Evolutionary conservation across 1,140 invertebrate species (phyloP).

Genomic region (Trinorchestia longiramus): DNA sequence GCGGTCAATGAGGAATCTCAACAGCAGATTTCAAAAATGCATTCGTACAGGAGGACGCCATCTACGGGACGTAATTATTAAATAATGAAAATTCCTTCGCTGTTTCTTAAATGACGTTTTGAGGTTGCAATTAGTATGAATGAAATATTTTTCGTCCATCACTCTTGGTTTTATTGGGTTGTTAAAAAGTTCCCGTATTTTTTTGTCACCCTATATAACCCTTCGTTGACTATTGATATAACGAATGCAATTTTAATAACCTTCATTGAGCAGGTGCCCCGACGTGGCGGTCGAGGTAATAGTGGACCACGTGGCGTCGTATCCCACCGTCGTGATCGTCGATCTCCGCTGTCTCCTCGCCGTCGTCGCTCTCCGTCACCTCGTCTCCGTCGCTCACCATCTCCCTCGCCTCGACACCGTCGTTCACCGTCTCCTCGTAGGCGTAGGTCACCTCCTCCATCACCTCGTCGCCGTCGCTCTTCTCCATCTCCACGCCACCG

Average conservation of each 20-base stretch:
- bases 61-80: too few species aligned
- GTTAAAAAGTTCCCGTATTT: too few species aligned
- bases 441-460: background rate
- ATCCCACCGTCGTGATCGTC: background rate
- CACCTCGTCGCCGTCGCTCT: conserved; percentile 18
- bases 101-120: too few species aligned
- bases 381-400: background rate
- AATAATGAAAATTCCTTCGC: too few species aligned
- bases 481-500: conserved; percentile 52
- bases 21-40: too few species aligned
- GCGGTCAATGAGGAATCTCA: too few species aligned
- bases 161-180: too few species aligned
- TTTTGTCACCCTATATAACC: too few species aligned
- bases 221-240: background rate
- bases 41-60: too few species aligned
- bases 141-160: too few species aligned
- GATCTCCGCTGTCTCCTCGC: conserved; percentile 4
- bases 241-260: background rate
- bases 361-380: conserved; percentile 23
- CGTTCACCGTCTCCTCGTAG: conserved; percentile 24
- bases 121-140: too few species aligned
- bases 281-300: background rate
- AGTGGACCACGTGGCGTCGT: conserved; percentile 45
- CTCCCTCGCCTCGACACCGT: conserved; percentile 41
- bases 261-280: background rate